Conservation (phyloP, 1,140 invertebrate species). For the Eumeta japonica region DNA sequence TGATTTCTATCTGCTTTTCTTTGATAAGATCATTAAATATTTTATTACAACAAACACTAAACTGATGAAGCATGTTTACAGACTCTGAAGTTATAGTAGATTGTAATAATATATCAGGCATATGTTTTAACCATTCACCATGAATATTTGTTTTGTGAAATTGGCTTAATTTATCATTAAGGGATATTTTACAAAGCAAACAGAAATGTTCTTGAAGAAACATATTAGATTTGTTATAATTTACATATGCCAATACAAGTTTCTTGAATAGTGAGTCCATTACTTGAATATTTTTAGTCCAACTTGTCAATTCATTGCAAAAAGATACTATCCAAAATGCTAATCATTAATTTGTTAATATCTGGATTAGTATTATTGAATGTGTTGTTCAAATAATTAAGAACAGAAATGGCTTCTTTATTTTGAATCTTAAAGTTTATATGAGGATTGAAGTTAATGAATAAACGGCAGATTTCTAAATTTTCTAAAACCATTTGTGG, state of each 20-base stretch:
- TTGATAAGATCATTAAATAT: constrained; percentile 40
- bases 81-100: constrained; percentile 38
- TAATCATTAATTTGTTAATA: constrained; percentile 32
- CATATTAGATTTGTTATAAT: constrained; percentile 21
- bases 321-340: constrained; percentile 44
- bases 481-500: constrained; percentile 55
- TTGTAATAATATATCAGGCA: constrained; percentile 53
- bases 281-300: constrained; percentile 30
- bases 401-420: constrained; percentile 30
- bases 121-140: constrained; percentile 42
- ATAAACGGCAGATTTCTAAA: constrained; percentile 56
- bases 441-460: constrained; percentile 46
- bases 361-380: constrained; percentile 23
- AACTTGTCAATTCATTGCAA: constrained; percentile 30
- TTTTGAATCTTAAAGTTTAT: constrained; percentile 35
- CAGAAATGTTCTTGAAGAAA: constrained; percentile 47
- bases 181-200: constrained; percentile 46
- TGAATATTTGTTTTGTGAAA: constrained; percentile 38
- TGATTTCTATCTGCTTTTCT: constrained; percentile 34
- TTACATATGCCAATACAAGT: constrained; percentile 45
- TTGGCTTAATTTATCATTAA: constrained; percentile 39
- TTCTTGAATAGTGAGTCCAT: constrained; percentile 43
- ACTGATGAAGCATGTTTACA: constrained; percentile 45
- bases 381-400: constrained; percentile 51
- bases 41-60: constrained; percentile 44